Conservation (phyloP, 2,888 invertebrate species). For the Lydus trimaculatus region DNA sequence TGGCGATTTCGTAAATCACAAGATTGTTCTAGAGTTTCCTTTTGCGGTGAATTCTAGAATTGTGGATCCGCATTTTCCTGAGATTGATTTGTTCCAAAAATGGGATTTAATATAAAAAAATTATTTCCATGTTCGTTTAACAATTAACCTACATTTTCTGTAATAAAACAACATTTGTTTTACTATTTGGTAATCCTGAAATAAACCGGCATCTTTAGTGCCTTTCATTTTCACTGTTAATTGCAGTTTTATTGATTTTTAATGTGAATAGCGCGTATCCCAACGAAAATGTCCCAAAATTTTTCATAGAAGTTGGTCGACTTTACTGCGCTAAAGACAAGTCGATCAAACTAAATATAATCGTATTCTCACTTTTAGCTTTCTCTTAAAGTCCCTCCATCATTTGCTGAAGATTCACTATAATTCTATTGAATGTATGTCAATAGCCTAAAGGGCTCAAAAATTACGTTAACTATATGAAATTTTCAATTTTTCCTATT, state of each 20-base stretch:
- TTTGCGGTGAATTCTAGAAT: constrained; percentile 6
- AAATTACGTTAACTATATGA: background rate
- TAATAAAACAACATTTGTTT: background rate
- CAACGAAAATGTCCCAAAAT: background rate
- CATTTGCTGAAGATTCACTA: background rate
- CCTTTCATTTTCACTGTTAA: too few species aligned
- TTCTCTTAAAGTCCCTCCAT: background rate
- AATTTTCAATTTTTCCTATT: background rate
- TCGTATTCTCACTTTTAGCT: background rate
- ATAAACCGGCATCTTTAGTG: too few species aligned
- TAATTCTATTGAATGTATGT: background rate
- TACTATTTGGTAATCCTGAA: too few species aligned
- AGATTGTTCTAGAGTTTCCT: background rate
- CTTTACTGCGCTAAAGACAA: background rate
- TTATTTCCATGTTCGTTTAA: background rate
- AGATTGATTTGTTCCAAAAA: too few species aligned
- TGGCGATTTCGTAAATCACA: background rate
- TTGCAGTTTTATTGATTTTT: background rate
- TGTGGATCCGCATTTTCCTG: too few species aligned
- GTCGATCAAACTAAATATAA: background rate
- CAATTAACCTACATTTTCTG: background rate
- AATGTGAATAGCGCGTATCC: background rate
- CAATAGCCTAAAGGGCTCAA: background rate
- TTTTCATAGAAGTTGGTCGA: background rate
- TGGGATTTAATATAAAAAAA: too few species aligned